Base-by-base conservation (phyloP, 2,888 invertebrate genomes). In the Harmothoe impar region DNA sequence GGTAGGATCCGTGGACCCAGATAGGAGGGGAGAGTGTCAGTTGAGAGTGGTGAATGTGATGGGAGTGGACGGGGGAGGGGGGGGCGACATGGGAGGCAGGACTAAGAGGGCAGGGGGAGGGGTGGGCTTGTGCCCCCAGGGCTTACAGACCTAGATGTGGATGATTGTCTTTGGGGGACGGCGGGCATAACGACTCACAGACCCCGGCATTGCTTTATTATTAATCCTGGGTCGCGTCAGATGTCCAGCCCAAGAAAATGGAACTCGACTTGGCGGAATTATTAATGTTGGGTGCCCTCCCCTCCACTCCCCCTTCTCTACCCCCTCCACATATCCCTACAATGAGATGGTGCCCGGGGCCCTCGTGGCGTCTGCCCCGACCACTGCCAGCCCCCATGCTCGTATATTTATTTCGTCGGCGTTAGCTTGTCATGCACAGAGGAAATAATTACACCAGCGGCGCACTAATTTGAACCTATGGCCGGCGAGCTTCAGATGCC, bases 391-490 rank as follows among this genome's bases (percentile, higher is more conserved):
- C 17, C 29, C 5, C 77, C 0, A 20, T 3, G 81, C 35, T 81
- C 81, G 81, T 81, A 81, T 81, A 81, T 81, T 35, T 81, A 81
- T 81, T 43, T 43, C 81, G 23, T 0, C 43, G 81, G 35, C 33
- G 33, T 43, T 33, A n/a, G 35, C 81, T 81, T 81, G 81, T 81
- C 81, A 81, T 81, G 81, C 81, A 43, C 81, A 81, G 81, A 81
- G 81, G 81, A 81, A 81, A 81, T 81, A 81, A 81, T 81, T 81
- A 81, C 81, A 81, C 81, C 81, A 20, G 81, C 35, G 43, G 35
- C 43, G 35, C 81, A 81, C 81, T 81, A 81, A 81, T 81, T 33
- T 81, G 81, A 81, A 81, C 81, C 81, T 81, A 81, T 81, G 81
- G 43, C 35, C 72, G 33, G 31, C 77, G 77, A 29, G 77, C 77